Evolutionary conservation across 2,888 invertebrate species (phyloP), one percentile per base, ranked within the genome.

Genomic region (Syritta pipiens): DNA sequence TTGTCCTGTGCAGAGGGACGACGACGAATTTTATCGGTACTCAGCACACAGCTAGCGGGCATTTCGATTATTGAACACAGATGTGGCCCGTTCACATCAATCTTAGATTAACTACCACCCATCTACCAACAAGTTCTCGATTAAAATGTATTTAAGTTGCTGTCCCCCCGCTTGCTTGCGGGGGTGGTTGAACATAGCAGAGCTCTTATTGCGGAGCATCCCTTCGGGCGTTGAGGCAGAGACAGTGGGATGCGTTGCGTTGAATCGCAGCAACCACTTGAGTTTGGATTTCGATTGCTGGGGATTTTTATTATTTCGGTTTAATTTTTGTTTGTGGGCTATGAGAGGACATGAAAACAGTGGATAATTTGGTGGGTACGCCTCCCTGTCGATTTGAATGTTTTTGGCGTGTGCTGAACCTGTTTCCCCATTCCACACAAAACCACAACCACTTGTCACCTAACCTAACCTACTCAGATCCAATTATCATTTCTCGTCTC

Each of bases 1-100:
- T 1, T 5, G 14, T 32, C 10, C 35, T 4, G 35, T 2, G 5
- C 12, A 14, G 17, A 14, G 19, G 14, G 17, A 17, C 14, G 37
- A 37, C 17, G 67, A 74, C 37, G 55, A 68, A 46, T 74, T 79
- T 79, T 62, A 79, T 74, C 79, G 37, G 60, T 28, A 60, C 67
- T 62, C 53, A 59, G 67, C 55, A 65, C 68, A 79, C 26, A 79
- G 79, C 79, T 68, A 68, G 79, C 65, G 79, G 79, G 67, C 67
- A 68, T 74, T 74, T 79, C 74, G 79, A 79, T 74, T 79, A 79
- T 74, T 74, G 79, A 68, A 74, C 79, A 74, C 79, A 79, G 79
- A 79, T 79, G 79, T 67, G 79, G 55, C 74, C 55, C 67, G 79
- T 79, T 79, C 74, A 67, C 79, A 79, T 79, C 79, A 74, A 79